Conservation (phyloP, 2,797 vertebrate genomes). For the Danio tinwini region DNA sequence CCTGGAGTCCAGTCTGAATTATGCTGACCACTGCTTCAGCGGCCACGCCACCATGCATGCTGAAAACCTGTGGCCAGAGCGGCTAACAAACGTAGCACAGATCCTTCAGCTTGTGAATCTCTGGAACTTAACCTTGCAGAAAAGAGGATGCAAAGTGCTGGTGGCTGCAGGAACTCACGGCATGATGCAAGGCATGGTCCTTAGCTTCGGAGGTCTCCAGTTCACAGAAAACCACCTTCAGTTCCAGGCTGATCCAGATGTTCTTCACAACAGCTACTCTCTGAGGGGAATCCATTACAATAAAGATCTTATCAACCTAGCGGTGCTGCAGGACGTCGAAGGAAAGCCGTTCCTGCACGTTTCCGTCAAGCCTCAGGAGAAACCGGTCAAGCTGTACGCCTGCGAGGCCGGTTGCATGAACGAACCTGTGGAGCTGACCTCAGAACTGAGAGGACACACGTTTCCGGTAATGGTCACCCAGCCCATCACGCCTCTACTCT, state of each 20-base stretch:
- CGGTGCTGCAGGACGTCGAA: constrained; percentile 85
- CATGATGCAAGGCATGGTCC: constrained; percentile 93
- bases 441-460: constrained; percentile 86
- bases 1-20: constrained; percentile 90
- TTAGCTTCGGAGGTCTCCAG: constrained; percentile 96
- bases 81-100: constrained; percentile 80
- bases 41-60: constrained; percentile 97
- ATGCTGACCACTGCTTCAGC: constrained; percentile 96
- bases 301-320: constrained; percentile 89
- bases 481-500: constrained; percentile 93
- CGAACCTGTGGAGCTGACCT: constrained; percentile 93
- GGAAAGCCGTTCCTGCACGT: constrained; percentile 93
- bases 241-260: constrained; percentile 94
- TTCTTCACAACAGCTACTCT: constrained; percentile 96
- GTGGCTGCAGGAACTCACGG: constrained; percentile 90
- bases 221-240: constrained; percentile 98
- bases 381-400: constrained; percentile 88
- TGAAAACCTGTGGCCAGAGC: constrained; percentile 91
- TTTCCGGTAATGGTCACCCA: constrained; percentile 97
- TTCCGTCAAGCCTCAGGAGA: constrained; percentile 90
- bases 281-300: constrained; percentile 94
- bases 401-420: constrained; percentile 96
- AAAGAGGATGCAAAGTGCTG: constrained; percentile 91
- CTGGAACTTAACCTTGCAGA: constrained; percentile 95
- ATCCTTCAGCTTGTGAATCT: constrained; percentile 92